Percentiles rank a stretch among this genome's conserved stretches.
Conservation (phyloP, 2,797 vertebrate species). For the Miichthys miiuy region DNA sequence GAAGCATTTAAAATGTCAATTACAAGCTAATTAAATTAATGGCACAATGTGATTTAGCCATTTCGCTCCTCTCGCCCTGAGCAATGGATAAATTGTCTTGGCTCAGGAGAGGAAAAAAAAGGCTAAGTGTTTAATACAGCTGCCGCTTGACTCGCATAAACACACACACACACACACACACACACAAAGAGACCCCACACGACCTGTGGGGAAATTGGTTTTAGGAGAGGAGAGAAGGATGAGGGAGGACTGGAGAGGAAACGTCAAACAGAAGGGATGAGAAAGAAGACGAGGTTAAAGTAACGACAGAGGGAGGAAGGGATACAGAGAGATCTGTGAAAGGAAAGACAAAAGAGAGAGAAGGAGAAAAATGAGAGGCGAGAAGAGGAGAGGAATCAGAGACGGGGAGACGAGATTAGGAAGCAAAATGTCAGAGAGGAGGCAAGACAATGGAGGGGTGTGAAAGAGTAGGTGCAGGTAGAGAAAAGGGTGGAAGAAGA, state of each 20-base stretch:
- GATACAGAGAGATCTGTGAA: background rate
- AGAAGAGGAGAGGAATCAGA: background rate
- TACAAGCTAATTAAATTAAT: conserved; percentile 79
- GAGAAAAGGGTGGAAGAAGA: background rate
- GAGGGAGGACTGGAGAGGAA: conserved; percentile 7
- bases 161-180: conserved; percentile 36
- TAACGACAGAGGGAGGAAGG: background rate
- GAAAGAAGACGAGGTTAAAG: background rate
- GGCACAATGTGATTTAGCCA: conserved; percentile 73
- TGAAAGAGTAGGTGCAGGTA: background rate
- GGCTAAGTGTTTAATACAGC: conserved; percentile 73
- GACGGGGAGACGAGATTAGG: background rate
- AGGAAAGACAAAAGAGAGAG: background rate
- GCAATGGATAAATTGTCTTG: conserved; percentile 63
- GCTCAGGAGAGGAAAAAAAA: conserved; percentile 62
- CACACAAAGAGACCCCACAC: conserved; percentile 35
- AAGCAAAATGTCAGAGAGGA: background rate
- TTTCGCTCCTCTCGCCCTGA: conserved; percentile 67
- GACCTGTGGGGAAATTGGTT: conserved; percentile 60
- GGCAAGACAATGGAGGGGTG: background rate
- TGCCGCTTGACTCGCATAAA: conserved; percentile 61
- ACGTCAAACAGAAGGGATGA: background rate
- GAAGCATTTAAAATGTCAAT: conserved; percentile 80
- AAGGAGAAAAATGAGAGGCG: background rate
- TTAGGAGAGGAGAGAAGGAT: conserved; percentile 29